Evolutionary conservation across 2,113 vertebrate genomes (phyloP).

Genomic region (Toxotes chatareus): DNA sequence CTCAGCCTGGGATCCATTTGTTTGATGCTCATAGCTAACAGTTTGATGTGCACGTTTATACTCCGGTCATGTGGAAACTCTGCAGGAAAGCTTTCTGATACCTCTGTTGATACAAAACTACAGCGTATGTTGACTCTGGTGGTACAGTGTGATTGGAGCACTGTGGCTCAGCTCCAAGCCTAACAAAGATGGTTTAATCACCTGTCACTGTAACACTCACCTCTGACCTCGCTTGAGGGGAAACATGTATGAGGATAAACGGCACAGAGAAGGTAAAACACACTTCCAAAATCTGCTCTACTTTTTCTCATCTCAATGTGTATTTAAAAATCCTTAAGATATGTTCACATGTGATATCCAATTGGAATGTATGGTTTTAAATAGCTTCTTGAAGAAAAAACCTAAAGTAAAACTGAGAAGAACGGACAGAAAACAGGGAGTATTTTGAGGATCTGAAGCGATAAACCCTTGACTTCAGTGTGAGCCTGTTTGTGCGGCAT

Average conservation of each 20-base stretch:
- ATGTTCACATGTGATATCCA: background rate
- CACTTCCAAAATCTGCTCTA: background rate
- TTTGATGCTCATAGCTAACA: background rate
- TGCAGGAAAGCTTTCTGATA: slow-evolving; percentile 3
- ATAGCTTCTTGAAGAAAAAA: background rate
- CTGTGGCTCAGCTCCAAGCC: slow-evolving; percentile 10
- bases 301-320: background rate
- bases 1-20: background rate
- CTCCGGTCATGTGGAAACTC: background rate
- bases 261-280: slow-evolving; percentile 5
- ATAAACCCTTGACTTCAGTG: slow-evolving; percentile 29
- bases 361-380: slow-evolving; percentile 23
- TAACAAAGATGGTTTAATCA: slow-evolving; percentile 17
- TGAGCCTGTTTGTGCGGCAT: slow-evolving; percentile 30
- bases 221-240: slow-evolving; percentile 32
- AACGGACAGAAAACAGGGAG: slow-evolving; percentile 23
- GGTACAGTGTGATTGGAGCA: slow-evolving; percentile 5
- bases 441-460: slow-evolving; percentile 10
- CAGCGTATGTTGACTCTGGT: background rate
- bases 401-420: background rate
- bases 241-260: slow-evolving; percentile 16
- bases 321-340: background rate
- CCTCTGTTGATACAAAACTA: slow-evolving; percentile 18
- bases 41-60: background rate
- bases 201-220: slow-evolving; percentile 26